Percentiles rank a stretch among this genome's conserved stretches.
Conservation (phyloP, 2,797 vertebrate species). For the Sebastes taczanowskii region DNA sequence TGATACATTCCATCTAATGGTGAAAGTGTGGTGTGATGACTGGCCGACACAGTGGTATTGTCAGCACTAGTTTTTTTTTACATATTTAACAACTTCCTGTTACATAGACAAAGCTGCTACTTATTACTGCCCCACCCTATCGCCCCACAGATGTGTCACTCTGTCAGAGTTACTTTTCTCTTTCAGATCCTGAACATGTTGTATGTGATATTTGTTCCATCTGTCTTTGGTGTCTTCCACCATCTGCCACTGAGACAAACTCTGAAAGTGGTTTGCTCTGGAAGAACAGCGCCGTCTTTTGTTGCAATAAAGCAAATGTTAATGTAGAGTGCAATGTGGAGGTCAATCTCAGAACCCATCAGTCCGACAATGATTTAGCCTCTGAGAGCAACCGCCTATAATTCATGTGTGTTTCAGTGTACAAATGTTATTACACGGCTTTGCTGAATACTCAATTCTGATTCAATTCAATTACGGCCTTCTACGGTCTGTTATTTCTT, state of each 20-base stretch:
- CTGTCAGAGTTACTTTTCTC: background rate
- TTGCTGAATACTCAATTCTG: no score
- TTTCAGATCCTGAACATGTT: background rate
- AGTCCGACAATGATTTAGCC: no score
- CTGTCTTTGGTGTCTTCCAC: background rate
- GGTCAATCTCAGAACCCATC: no score
- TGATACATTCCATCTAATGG: background rate
- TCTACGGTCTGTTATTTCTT: no score
- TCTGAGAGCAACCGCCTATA: no score
- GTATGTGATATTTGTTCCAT: background rate
- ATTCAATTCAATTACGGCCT: no score
- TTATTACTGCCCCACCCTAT: background rate
- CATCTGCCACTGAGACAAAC: background rate
- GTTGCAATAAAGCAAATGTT: background rate
- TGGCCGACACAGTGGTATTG: background rate
- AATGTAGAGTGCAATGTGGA: no score
- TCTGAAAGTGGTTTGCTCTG: background rate
- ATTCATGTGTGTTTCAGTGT: no score
- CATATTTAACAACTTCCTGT: conserved; percentile 32
- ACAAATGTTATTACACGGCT: no score
- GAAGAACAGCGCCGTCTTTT: background rate
- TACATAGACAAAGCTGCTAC: background rate
- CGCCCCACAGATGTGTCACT: background rate
- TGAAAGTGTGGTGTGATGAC: background rate
- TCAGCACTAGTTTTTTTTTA: background rate